Evolutionary conservation across 2,888 invertebrate genomes (phyloP).

Genomic region (Cistogaster globosa): DNA sequence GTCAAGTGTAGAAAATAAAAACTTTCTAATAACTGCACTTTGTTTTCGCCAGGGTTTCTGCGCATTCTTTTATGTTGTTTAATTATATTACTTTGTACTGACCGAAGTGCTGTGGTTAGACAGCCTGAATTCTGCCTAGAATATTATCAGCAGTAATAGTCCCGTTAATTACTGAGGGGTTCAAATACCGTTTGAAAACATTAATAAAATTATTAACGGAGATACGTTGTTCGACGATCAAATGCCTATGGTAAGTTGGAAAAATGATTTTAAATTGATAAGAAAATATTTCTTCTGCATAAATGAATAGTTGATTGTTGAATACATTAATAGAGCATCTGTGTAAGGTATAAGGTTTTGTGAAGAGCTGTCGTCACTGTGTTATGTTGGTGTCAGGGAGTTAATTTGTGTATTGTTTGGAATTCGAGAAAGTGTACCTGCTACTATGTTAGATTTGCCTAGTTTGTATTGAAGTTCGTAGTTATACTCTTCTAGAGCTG

Average conservation of each 20-base stretch:
- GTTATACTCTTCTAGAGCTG: neutral
- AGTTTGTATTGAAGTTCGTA: neutral
- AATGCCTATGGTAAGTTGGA: neutral
- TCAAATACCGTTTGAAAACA: neutral
- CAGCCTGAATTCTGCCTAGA: neutral
- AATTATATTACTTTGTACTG: neutral
- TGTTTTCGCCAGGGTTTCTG: neutral
- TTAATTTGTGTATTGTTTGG: neutral
- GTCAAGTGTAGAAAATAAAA: neutral
- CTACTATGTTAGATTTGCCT: neutral
- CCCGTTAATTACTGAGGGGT: neutral
- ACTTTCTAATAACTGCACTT: neutral
- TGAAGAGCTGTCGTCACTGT: neutral
- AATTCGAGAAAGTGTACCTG: neutral
- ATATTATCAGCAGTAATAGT: neutral
- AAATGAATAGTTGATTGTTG: neutral
- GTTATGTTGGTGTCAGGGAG: neutral
- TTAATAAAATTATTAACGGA: neutral
- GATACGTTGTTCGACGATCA: neutral
- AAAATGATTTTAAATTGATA: constrained; percentile 1
- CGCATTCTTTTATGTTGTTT: constrained; percentile 4
- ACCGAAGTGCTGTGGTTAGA: neutral
- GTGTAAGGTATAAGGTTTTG: neutral
- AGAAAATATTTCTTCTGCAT: neutral
- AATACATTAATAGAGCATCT: neutral